Percentiles rank a stretch among this genome's conserved stretches.
phyloP scores from a whole-genome alignment of 2,888 invertebrate species.

The Acrobasis repandana region DNA sequence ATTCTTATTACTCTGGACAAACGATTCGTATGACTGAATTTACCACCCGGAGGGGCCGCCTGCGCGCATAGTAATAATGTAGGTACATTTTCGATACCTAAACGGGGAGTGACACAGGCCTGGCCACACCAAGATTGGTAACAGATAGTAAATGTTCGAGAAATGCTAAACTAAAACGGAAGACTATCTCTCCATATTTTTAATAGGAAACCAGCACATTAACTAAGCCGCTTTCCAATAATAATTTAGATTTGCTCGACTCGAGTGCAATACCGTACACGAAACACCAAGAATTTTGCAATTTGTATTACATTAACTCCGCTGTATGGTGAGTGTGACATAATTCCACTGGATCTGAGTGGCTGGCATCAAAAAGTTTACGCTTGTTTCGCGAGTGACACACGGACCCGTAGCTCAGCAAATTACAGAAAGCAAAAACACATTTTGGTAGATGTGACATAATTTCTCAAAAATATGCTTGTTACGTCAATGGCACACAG shows the following conservation, averaged over 20 bases:
- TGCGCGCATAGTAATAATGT: too few species aligned
- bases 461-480: too few species aligned
- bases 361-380: slow-evolving; percentile 48
- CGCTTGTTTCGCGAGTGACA: slow-evolving; percentile 33
- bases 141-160: neutral
- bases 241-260: slow-evolving; percentile 29
- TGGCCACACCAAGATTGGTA: neutral
- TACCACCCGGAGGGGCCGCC: too few species aligned
- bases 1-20: too few species aligned
- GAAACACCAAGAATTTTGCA: slow-evolving; percentile 55
- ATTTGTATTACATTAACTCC: slow-evolving; percentile 56
- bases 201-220: slow-evolving; percentile 12
- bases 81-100: too few species aligned
- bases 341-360: slow-evolving; percentile 53
- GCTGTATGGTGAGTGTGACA: slow-evolving; percentile 60
- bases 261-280: slow-evolving; percentile 42
- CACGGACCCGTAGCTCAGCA: slow-evolving; percentile 25
- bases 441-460: too few species aligned
- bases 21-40: too few species aligned
- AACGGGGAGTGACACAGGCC: too few species aligned
- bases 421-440: neutral
- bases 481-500: too few species aligned
- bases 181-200: slow-evolving; percentile 7
- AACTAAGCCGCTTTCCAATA: slow-evolving; percentile 22
- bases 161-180: neutral